Evolutionary conservation across 2,888 invertebrate genomes (phyloP), one percentile per base, ranked within the genome.

Genomic region (Zeuzera pyrina): DNA sequence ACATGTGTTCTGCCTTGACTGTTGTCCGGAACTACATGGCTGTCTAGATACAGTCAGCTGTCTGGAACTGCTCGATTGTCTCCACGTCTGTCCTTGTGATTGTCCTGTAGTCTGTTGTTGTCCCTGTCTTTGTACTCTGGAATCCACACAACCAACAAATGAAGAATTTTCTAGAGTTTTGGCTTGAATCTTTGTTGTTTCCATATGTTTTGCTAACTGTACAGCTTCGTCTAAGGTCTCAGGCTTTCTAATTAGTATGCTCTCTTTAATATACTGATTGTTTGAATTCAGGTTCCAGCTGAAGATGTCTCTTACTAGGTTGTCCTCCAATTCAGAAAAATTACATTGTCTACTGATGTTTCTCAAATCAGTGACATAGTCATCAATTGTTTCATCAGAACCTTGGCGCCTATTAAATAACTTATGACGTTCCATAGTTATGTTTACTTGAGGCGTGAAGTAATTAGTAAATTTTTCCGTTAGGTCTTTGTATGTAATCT

Each of bases 341-440:
- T n/a, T n/a, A 10, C 23, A 23, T 23, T 23, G 23, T 6, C 7
- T 5, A 23, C 23, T 23, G 3, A 23, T 3, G 10, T 23, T 23
- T 10, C 10, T 23, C n/a, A 23, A 10, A n/a, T 23, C 23, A n/a
- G 23, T 23, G 23, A 10, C 23, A 23, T 23, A 23, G 3, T 7
- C n/a, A n/a, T 23, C 23, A 3, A 30, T 34, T 8, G 16, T 14
- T 25, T 38, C 33, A 7, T 34, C 31, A 7, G 19, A 3, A 4
- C 7, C 14, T 28, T 42, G 39, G 12, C 23, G 12, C 15, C 35
- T 12, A 7, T 35, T 40, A 13, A 43, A 40, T 2, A 43, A 28
- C 21, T 38, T 35, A 16, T 43, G 37, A 7, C 43, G 15, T 30
- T 38, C 34, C 31, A 43, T 36, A 8, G 43, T 39, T 2, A 31